Base-by-base conservation (phyloP, 1,140 invertebrate species). In the Bombus affinis region DNA sequence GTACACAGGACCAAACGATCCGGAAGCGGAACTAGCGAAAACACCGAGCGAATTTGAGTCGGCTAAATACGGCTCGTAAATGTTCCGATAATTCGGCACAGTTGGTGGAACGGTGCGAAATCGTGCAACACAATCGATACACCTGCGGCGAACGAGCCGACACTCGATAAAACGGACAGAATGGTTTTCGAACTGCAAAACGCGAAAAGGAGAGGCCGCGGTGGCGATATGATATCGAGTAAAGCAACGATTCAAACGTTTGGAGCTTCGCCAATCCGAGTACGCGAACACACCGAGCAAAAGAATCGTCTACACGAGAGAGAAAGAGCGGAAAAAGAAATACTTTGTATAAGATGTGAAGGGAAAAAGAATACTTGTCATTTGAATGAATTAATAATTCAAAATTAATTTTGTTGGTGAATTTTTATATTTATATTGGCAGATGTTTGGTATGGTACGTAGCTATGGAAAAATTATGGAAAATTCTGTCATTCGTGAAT, bases 211-310 rank as follows among this genome's bases (percentile, higher is more conserved):
- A 62, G 76, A 72, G 42, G 44, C 44, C 28, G 44, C 81, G 81
- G 72, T 22, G 74, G n/a, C 65, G 81, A 83, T 83, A 77, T 57
- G 81, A 83, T 83, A 77, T 78, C 81, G 81, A 74, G 32, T 71
- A 13, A 37, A 37, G 37, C 82, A 32, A 70, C 82, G 75, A 83
- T 83, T 83, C 74, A 83, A 83, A 83, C 82, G 82, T 42, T 83
- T 83, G 82, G 82, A 83, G 37, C 65, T 25, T 13, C 12, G 75
- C 82, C 82, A 83, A 42, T 13, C 62, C 3, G 73, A 57, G 35
- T 71, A 83, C 75, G 47, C 32, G 74, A 37, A 71, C 44, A 37
- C 75, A 10, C 3, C 18, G 37, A n/a, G 28, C 66, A 73, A 77
- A 83, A 83, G 37, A 39, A n/a, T 6, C 10, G 32, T 6, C 25